phyloP scores from a whole-genome alignment of 2,113 vertebrate species.

The Galeopterus variegatus region DNA sequence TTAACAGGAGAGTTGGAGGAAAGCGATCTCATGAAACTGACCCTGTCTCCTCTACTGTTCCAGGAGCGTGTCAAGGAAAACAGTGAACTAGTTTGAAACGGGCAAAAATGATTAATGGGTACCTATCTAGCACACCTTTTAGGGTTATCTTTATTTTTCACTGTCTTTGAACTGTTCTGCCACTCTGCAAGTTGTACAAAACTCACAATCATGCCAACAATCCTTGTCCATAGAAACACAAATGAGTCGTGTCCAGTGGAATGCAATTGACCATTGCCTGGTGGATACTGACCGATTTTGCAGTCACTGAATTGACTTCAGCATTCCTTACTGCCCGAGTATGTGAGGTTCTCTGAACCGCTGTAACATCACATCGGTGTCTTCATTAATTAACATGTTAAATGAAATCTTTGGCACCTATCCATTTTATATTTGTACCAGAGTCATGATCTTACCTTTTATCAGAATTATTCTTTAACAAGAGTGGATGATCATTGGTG shows the following conservation, averaged over 20 bases:
- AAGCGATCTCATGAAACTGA: not conserved
- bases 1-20: not conserved
- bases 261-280: accelerated
- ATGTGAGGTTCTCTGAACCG: not conserved
- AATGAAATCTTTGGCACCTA: not conserved
- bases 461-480: too few species aligned
- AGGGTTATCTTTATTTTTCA: not conserved
- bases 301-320: too few species aligned
- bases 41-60: not conserved
- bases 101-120: accelerated
- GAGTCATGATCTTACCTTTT: not conserved
- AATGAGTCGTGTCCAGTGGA: not conserved
- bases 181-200: not conserved
- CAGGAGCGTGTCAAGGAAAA: not conserved
- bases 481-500: not conserved
- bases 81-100: not conserved
- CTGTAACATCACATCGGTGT: accelerated
- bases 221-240: not conserved
- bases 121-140: not conserved
- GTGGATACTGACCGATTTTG: too few species aligned
- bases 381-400: not conserved
- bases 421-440: not conserved
- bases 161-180: not conserved
- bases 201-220: too few species aligned
- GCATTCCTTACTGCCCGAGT: not conserved